Evolutionary conservation across 2,113 vertebrate genomes (phyloP), one percentile per base, ranked within the genome.

Genomic region (Turnix velox): DNA sequence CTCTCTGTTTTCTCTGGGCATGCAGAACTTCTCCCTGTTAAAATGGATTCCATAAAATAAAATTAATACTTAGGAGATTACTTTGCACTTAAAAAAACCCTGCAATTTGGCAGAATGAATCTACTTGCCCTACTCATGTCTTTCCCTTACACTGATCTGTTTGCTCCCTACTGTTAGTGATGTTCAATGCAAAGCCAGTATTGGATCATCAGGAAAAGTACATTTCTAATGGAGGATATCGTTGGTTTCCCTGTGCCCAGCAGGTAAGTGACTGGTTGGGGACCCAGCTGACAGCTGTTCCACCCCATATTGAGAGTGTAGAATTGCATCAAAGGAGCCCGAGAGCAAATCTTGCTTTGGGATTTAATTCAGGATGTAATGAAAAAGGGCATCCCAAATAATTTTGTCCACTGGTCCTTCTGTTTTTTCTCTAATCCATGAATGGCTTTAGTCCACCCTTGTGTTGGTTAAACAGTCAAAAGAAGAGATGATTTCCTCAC

Each of bases 261-360:
- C 39, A 59, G 24, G 16, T 59, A 66, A 65, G 33, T 17, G 12
- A 24, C 18, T 37, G n/a, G 25, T 31, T 75, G 22, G 51, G 37
- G 22, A 55, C 51, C 37, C 43, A 49, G 19, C 35, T 55, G n/a
- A 12, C 24, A 71, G 14, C 39, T 16, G 18, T 40, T 14, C 17
- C 37, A 67, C 33, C 49, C 11, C 12, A 1, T 52, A 45, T 13
- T 0, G 1, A 65, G 49, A 9, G 18, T 58, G n/a, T 28, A 63
- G 66, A 69, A 63, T 73, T 11, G 27, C 37, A 23, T 49, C 30
- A 40, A n/a, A n/a, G 35, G 7, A 84, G 15, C 42, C 37, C 35
- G 18, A 74, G 5, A 46, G 33, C 5, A 65, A 63, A 27, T 9
- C 9, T 67, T 57, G 30, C 8, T 19, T 19, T 68, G 31, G 45